Base-by-base conservation (phyloP, 1,140 invertebrate genomes). In the Heliconius hermathena region DNA sequence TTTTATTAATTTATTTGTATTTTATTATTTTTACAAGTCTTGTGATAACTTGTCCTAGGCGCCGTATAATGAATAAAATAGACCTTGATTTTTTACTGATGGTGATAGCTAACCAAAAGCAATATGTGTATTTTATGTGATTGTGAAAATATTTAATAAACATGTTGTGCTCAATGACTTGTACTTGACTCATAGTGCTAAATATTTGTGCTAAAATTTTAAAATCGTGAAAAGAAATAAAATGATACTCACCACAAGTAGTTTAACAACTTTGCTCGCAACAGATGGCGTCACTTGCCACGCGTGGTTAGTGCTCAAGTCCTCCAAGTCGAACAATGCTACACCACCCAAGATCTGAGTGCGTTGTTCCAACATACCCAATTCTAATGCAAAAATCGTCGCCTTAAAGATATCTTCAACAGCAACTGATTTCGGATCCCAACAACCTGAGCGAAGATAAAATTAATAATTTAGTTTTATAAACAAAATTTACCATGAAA, bases 311-410 rank as follows among this genome's bases (percentile, higher is more conserved):
- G 97, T 95, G 0, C 96, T 95, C 54, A 98, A 95, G 71, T 96
- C 96, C 79, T 96, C 95, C 8, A 98, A 88, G 89, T 98, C 97
- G 77, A 97, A 97, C 38, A 98, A 95, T 8, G 96, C 97, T 8
- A 97, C 95, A 1, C 97, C 97, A 0, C 97, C 97, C 5, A 97
- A 89, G n/a, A 98, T 96, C 89, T 98, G 97, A 0, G 96, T 96
- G 16, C 95, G 95, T 1, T 96, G 97, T 85, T 98, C 97, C 73
- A 98, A 81, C 36, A 97, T 94, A 0, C 97, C 97, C 2, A 97
- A 87, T 86, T 98, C 97, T 13, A 98, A 88, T 20, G 97, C 93
- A 38, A 97, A 92, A 38, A 97, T 95, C 0, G 97, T 96, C 0
- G 96, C 96, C 86, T 97, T 97, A 83, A 98, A 97, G 16, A 98